Evolutionary conservation across 2,797 vertebrate genomes (phyloP).

Genomic region (Lagorchestes hirsutus): DNA sequence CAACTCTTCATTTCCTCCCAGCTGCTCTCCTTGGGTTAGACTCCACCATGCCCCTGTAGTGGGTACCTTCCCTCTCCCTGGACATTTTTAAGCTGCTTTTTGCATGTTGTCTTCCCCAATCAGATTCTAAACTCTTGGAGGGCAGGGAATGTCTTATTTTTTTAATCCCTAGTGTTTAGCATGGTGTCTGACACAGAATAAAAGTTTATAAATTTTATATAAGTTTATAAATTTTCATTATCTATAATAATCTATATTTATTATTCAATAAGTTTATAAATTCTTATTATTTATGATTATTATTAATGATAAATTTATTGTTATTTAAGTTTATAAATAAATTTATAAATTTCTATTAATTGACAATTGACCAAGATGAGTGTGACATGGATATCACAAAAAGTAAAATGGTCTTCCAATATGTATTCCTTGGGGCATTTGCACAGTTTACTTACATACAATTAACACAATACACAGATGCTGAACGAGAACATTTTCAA

Average conservation of each 20-base stretch:
- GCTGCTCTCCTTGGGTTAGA: not conserved
- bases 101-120: not conserved
- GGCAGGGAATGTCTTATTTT: not conserved
- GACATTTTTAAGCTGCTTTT: not conserved
- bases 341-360: not conserved
- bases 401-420: not conserved
- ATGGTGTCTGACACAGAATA: not conserved
- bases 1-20: not conserved
- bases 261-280: too few relatives aligned
- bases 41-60: not conserved
- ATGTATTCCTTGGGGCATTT: not conserved
- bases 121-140: not conserved
- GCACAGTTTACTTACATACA: conserved; percentile 72
- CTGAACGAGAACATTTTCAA: conserved; percentile 81
- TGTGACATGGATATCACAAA: not conserved
- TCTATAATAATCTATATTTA: too few relatives aligned
- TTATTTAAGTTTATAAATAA: not conserved
- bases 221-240: too few relatives aligned
- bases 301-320: too few relatives aligned
- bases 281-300: too few relatives aligned
- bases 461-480: conserved; percentile 79
- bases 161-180: not conserved
- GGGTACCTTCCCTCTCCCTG: not conserved
- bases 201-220: not conserved
- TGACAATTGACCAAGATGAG: not conserved